These are phyloP conservation scores for Scaeva pyrastri DNA, from an alignment of 2,888 invertebrate species.

Conservation along the genomic window DNA sequence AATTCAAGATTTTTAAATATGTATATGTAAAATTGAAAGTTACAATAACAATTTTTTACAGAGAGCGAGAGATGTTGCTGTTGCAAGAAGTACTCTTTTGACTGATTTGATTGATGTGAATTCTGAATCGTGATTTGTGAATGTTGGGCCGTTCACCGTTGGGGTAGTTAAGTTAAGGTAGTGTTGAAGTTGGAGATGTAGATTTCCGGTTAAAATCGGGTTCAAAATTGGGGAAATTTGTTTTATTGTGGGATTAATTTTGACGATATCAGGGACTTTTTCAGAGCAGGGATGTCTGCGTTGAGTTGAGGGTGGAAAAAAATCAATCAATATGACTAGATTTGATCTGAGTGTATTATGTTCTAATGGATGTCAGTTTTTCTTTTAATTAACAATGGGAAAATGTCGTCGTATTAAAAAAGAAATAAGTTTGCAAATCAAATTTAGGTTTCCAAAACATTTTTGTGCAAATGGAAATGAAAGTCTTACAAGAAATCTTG, in stretches of 20 bases:
- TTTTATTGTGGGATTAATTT: constrained; percentile 5
- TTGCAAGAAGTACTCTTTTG: constrained; percentile 75
- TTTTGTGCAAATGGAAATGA: too few relatives aligned
- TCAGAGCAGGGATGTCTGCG: constrained; percentile 8
- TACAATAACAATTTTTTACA: constrained; percentile 61
- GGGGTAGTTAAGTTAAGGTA: background rate
- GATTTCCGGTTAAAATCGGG: constrained; percentile 72
- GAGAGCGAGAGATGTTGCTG: constrained; percentile 68
- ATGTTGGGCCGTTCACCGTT: constrained; percentile 5
- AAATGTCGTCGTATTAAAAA: too few relatives aligned
- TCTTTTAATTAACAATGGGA: too few relatives aligned
- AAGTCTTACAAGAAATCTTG: too few relatives aligned
- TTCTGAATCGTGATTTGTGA: too few relatives aligned
- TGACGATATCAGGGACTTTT: constrained; percentile 1
- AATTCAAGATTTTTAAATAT: constrained; percentile 19
- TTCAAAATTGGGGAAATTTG: constrained; percentile 57
- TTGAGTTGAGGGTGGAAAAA: background rate
- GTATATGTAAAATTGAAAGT: constrained; percentile 64
- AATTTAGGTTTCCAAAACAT: too few relatives aligned
- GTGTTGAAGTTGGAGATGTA: constrained; percentile 57
- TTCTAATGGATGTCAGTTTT: too few relatives aligned
- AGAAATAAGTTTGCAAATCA: too few relatives aligned
- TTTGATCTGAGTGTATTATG: too few relatives aligned
- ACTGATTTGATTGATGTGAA: too few relatives aligned
- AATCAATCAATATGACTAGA: too few relatives aligned